Percentiles rank a stretch among this genome's conserved stretches.
Conservation (phyloP, 2,888 invertebrate species). For the Latrodectus elegans region DNA sequence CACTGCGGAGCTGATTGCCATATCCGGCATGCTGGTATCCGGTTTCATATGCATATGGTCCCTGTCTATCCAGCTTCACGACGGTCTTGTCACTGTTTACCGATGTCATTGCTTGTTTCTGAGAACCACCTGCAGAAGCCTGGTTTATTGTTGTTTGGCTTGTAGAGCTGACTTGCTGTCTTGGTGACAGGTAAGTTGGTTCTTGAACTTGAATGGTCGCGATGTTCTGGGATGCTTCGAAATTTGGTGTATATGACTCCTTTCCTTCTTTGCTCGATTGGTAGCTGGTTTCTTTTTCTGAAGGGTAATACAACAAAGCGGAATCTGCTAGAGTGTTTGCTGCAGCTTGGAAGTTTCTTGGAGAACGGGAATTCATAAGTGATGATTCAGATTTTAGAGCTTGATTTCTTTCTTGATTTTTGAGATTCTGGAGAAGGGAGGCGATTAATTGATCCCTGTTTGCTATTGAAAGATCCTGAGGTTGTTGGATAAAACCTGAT, state of each 20-base stretch:
- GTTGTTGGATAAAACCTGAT: slow-evolving; percentile 42
- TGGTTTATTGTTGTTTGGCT: neutral
- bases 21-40: slow-evolving; percentile 16
- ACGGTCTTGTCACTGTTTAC: neutral
- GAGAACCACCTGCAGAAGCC: neutral
- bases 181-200: neutral
- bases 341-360: neutral
- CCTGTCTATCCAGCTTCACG: slow-evolving; percentile 48
- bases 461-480: neutral
- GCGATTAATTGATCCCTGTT: slow-evolving; percentile 10
- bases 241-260: slow-evolving; percentile 3
- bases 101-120: neutral
- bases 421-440: neutral
- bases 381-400: slow-evolving; percentile 16
- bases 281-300: too few relatives aligned
- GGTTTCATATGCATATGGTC: slow-evolving; percentile 37
- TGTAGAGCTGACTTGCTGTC: neutral
- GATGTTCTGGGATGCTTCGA: neutral
- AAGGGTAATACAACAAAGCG: too few relatives aligned
- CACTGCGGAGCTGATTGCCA: neutral
- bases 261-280: too few relatives aligned
- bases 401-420: neutral
- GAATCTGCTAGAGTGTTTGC: neutral
- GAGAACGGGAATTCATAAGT: neutral
- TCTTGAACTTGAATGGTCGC: neutral